Base-by-base conservation (phyloP, 2,113 vertebrate species). In the Charina bottae region DNA sequence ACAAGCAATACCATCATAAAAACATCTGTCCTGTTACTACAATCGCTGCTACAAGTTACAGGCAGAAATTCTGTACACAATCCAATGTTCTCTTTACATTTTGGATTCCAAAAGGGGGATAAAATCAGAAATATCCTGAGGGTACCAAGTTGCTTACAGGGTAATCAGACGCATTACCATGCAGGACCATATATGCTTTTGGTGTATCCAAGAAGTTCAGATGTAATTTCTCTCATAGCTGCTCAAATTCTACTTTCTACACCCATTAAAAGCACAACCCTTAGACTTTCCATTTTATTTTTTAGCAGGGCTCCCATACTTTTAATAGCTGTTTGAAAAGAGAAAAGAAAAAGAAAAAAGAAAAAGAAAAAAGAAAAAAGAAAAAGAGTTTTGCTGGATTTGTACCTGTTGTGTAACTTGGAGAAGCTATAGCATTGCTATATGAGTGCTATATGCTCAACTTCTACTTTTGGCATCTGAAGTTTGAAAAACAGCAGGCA, bases 1-100 rank as follows among this genome's bases (percentile, higher is more conserved):
- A 85, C 4, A 33, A 93, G 12, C 8, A 91, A 23, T 53, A 55
- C 62, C 56, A 89, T 92, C 92, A 85, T 0, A 54, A 24, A 89
- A 78, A 88, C 60, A 83, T 37, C 78, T 55, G 46, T 87, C 19
- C 64, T 94, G 4, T 90, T 93, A 85, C 19, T 85, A 24, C 23
- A 55, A 42, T 59, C 3, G 5, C 17, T 88, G 17, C 53, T 83
- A 33, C 13, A 37, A 21, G 17, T 42, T 42, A 42, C 17, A 42
- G 17, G 19, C 33, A 42, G 33, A 78, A 42, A 42, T 42, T 2
- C 42, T 42, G 33, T 42, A 78, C 33, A 78, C 21, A 42, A 78
- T 78, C 72, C 17, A 42, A 42, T 42, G 72, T 78, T 78, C 72
- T 42, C 7, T 42, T 78, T 78, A 21, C 2, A 21, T 42, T 49